phyloP scores from a whole-genome alignment of 1,140 invertebrate genomes.

The Dreissena polymorpha region DNA sequence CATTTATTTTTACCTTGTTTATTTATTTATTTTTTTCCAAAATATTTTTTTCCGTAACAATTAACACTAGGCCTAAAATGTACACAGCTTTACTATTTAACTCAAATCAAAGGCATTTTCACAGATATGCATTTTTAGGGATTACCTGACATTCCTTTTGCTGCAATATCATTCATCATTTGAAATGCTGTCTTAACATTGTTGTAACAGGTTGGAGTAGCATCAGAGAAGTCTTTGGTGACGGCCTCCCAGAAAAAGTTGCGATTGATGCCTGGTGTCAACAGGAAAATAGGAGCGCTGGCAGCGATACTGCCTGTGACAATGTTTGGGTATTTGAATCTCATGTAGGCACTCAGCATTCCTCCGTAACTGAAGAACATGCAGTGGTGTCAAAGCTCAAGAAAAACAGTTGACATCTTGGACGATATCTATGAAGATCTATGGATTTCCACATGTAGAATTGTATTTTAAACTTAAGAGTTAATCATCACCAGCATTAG shows the following conservation, averaged over 20 bases:
- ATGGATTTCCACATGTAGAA: too few species aligned
- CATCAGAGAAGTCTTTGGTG: conserved; percentile 77
- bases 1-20: too few species aligned
- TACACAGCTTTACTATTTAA: too few species aligned
- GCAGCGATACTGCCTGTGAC: conserved; percentile 93
- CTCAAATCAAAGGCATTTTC: too few species aligned
- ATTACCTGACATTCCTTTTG: conserved; percentile 61
- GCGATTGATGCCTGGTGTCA: conserved; percentile 88
- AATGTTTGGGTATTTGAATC: conserved; percentile 95
- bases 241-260: conserved; percentile 84
- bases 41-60: too few species aligned
- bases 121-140: background rate
- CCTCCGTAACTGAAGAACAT: conserved; percentile 74
- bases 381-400: background rate
- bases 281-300: conserved; percentile 95
- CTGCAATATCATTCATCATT: conserved; percentile 64
- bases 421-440: too few species aligned
- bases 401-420: conserved; percentile 2
- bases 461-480: too few species aligned
- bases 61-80: too few species aligned
- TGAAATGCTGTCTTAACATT: conserved; percentile 90
- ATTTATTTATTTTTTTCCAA: too few species aligned
- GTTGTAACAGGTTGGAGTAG: conserved; percentile 55
- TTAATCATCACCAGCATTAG: too few species aligned
- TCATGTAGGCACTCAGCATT: conserved; percentile 76